Evolutionary conservation across 2,797 vertebrate genomes (phyloP).

Genomic region (Karalla daura): DNA sequence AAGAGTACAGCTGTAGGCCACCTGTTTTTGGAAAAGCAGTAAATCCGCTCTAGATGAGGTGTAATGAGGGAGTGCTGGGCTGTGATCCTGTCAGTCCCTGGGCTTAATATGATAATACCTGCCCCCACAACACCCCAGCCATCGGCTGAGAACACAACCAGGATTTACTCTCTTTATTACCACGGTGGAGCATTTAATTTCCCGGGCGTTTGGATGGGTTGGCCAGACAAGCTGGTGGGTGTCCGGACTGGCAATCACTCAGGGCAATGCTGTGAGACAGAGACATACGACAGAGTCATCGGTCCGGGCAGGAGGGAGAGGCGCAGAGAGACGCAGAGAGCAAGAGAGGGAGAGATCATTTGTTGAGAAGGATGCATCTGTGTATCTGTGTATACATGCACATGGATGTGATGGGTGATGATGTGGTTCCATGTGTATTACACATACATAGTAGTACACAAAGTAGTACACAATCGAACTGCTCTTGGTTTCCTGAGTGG

Average conservation of each 20-base stretch:
- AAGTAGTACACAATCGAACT: slow-evolving; percentile 38
- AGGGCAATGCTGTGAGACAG: slow-evolving; percentile 68
- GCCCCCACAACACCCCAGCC: slow-evolving; percentile 36
- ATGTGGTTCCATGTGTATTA: slow-evolving; percentile 3
- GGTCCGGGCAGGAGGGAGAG: background rate
- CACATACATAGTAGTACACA: slow-evolving; percentile 19
- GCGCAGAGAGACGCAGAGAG: slow-evolving; percentile 7
- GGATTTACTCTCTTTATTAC: slow-evolving; percentile 79
- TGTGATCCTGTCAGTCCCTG: slow-evolving; percentile 43
- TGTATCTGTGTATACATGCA: slow-evolving; percentile 6
- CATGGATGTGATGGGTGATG: slow-evolving; percentile 15
- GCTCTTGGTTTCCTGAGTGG: slow-evolving; percentile 53
- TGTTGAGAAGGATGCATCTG: slow-evolving; percentile 14
- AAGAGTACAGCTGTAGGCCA: slow-evolving; percentile 16
- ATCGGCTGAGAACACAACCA: slow-evolving; percentile 44
- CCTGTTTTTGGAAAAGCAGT: slow-evolving; percentile 44
- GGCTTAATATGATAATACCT: slow-evolving; percentile 67
- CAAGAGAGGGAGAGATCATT: slow-evolving; percentile 13
- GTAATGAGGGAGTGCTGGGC: slow-evolving; percentile 50
- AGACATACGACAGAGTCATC: slow-evolving; percentile 55
- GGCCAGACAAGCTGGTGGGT: slow-evolving; percentile 55
- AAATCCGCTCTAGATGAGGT: slow-evolving; percentile 57
- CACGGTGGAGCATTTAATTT: slow-evolving; percentile 71
- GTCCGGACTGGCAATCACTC: slow-evolving; percentile 72
- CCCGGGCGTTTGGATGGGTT: slow-evolving; percentile 68